Percentiles rank a stretch among this genome's conserved stretches.
phyloP scores from a whole-genome alignment of 2,797 vertebrate species.

The Xerus rutilus region DNA sequence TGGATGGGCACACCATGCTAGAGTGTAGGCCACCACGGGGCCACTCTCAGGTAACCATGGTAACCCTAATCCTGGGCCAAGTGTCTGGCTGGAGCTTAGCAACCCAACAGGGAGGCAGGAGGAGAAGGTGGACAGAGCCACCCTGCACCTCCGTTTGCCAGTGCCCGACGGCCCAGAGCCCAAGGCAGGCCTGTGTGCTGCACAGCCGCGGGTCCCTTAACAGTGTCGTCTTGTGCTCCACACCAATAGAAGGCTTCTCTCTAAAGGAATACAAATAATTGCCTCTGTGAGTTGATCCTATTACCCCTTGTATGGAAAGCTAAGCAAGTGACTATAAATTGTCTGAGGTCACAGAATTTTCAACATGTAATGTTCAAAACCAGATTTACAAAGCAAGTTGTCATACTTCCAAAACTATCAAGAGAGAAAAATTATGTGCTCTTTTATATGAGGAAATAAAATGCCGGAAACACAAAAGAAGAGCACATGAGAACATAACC shows the following conservation, averaged over 20 bases:
- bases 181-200: accelerated
- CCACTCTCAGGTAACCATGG: constrained; percentile 69
- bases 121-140: not conserved
- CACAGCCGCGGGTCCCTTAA: not conserved
- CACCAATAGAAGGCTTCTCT: accelerated
- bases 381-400: constrained; percentile 37
- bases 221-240: not conserved
- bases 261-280: not conserved
- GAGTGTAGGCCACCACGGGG: not conserved
- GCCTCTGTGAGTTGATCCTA: not conserved
- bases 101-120: not conserved
- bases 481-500: not conserved
- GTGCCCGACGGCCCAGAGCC: accelerated
- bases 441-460: not conserved
- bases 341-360: constrained; percentile 47
- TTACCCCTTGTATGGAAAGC: not conserved
- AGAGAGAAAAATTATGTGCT: not conserved
- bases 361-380: not conserved
- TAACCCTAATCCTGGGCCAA: constrained; percentile 58
- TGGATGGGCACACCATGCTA: not conserved
- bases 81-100: constrained; percentile 52
- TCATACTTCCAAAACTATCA: not conserved
- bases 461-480: not conserved
- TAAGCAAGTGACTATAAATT: not conserved
- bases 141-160: not conserved